phyloP scores from a whole-genome alignment of 2,797 vertebrate genomes.

The Glossophaga mutica region DNA sequence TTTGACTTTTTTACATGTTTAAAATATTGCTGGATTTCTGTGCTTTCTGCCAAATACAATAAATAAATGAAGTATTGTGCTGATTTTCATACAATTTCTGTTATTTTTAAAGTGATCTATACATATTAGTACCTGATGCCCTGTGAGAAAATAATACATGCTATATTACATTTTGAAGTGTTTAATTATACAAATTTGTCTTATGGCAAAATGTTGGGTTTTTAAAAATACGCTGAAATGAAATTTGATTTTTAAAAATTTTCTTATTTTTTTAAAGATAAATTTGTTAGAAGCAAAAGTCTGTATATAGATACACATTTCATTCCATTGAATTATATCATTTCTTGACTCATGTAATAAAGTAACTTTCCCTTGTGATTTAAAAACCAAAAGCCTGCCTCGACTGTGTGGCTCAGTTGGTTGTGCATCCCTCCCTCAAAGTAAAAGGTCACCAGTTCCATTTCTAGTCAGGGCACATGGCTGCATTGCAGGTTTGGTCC shows the following conservation, averaged over 20 bases:
- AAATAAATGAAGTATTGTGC: slow-evolving; percentile 74
- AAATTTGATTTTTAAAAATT: not conserved
- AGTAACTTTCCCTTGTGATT: not conserved
- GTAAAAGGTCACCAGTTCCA: not conserved
- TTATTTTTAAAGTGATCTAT: slow-evolving; percentile 60
- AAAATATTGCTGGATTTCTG: slow-evolving; percentile 76
- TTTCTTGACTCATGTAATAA: not conserved
- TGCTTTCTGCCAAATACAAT: slow-evolving; percentile 79
- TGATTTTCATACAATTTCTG: slow-evolving; percentile 67
- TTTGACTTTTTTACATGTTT: slow-evolving; percentile 74
- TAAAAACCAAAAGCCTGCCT: not conserved
- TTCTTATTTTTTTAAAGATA: not conserved
- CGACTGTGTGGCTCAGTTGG: not conserved
- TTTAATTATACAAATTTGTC: slow-evolving; percentile 66
- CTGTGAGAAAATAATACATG: slow-evolving; percentile 38
- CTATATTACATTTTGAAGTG: slow-evolving; percentile 31
- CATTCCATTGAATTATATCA: not conserved
- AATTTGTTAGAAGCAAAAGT: not conserved
- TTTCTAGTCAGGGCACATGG: too few relatives aligned
- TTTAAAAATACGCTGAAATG: slow-evolving; percentile 11
- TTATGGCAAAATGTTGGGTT: slow-evolving; percentile 51
- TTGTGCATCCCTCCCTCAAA: not conserved
- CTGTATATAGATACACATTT: not conserved
- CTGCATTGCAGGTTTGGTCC: too few relatives aligned
- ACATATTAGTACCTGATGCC: not conserved